Evolutionary conservation across 2,113 vertebrate genomes (phyloP), one percentile per base, ranked within the genome.

Genomic region (Sphyrna mokarran): DNA sequence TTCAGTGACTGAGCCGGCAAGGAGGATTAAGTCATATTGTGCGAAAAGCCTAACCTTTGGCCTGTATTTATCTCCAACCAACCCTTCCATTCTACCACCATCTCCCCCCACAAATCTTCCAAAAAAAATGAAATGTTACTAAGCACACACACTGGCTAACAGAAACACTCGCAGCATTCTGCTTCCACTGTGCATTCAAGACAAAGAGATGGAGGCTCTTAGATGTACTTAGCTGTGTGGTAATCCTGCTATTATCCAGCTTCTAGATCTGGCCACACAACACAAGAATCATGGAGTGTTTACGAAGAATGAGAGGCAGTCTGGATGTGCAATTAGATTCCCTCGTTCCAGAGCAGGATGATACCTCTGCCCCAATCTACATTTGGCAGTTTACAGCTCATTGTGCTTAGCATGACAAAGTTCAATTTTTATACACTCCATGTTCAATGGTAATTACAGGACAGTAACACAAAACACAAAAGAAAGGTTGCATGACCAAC

Each of bases 21-120:
- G 58, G 89, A 93, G 89, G 33, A 66, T 93, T 93, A 93, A 66
- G 14, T 37, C 89, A 93, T 20, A 93, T 93, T 66, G 89, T 66
- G 33, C 89, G 22, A 93, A 93, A 93, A 22, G 61, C 14, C 3
- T 22, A 68, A 40, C 61, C 87, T 63, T 61, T 61, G 26, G 58
- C 87, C 58, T 68, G 7, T 10, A 93, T 66, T 66, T 43, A 63
- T 63, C 6, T 29, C 87, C 33, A 18, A 58, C 29, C 70, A 26
- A 54, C 48, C 48, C 48, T 54, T 54, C 48, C 48, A 54, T 54
- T 54, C 48, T 4, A 54, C 48, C 48, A 5, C 48, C 48, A 54
- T 4, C 48, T 5, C 48, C 70, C 29, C 5, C 58, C 61, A 16
- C 61, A 61, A 61, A 2, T 14, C 5, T 26, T 61, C 29, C 87